Evolutionary conservation across 2,888 invertebrate species (phyloP), one percentile per base, ranked within the genome.

Genomic region (Eumacrocentrus americanus): DNA sequence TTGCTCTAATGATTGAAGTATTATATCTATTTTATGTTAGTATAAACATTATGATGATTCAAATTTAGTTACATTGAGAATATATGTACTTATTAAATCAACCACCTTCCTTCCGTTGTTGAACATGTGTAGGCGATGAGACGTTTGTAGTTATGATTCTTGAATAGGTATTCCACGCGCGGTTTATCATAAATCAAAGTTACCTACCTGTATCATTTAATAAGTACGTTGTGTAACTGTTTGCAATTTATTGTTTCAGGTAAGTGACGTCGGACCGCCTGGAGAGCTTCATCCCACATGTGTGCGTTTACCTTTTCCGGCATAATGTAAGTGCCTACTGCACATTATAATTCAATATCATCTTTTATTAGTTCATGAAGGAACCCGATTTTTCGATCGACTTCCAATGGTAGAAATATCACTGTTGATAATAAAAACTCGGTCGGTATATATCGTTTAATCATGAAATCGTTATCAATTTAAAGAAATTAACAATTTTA

Each of bases 191-290:
- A 77, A 78, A 78, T 78, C 73, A 77, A 59, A 42, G 54, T 22
- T 35, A 46, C 47, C 46, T 46, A 40, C 56, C 38, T 63, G 48
- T 59, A 37, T 58, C 11, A 47, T 40, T 40, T 18, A 14, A 50
- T 58, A 22, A 46, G 69, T 74, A 75, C 71, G 70, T 69, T 70
- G 69, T 74, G 74, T 79, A 80, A 80, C 74, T 72, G 74, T 74
- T 71, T 74, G 72, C 76, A 76, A 80, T 81, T 81, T 80, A 80
- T 81, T 81, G 79, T 81, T 81, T 79, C 79, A 81, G 80, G 80
- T 80, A 81, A 81, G 80, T 80, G 80, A 79, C 78, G 75, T 74
- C 69, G 73, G 72, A 72, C 73, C 76, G 75, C 74, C 73, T 73
- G 71, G 69, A 73, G 74, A 71, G 69, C 65, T 69, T 67, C 70